Percentiles rank a stretch among this genome's conserved stretches.
These are phyloP conservation scores for Gymnocypris eckloni DNA, from an alignment of 2,797 vertebrate species.

Conservation along the genomic window DNA sequence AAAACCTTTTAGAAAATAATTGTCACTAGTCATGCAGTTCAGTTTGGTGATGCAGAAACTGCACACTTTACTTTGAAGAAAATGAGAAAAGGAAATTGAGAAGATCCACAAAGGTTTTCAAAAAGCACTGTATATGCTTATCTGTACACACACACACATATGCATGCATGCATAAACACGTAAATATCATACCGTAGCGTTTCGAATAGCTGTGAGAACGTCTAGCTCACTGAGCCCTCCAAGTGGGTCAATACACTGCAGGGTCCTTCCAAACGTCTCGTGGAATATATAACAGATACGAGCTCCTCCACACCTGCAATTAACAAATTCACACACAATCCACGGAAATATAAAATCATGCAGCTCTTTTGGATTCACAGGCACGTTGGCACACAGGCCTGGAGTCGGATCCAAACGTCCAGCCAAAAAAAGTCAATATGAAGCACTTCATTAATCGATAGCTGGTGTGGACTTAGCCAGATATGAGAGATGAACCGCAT, in stretches of 20 bases:
- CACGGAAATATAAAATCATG: neutral
- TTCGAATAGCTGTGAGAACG: slow-evolving; percentile 84
- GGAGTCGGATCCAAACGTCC: neutral
- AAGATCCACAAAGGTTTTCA: neutral
- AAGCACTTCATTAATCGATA: slow-evolving; percentile 55
- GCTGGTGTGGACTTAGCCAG: slow-evolving; percentile 26
- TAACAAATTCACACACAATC: slow-evolving; percentile 17
- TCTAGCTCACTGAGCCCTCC: slow-evolving; percentile 81
- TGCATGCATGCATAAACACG: slow-evolving; percentile 1
- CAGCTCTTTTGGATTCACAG: neutral
- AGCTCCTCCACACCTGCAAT: slow-evolving; percentile 81
- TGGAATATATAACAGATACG: slow-evolving; percentile 89
- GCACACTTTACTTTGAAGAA: neutral
- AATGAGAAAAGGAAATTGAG: neutral
- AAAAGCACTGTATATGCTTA: slow-evolving; percentile 2
- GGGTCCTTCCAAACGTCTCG: slow-evolving; percentile 85
- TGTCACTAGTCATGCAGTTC: neutral
- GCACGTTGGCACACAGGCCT: slow-evolving; percentile 1
- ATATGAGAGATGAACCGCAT: slow-evolving; percentile 27
- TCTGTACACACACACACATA: neutral
- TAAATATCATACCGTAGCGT: slow-evolving; percentile 73
- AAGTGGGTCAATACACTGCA: slow-evolving; percentile 85
- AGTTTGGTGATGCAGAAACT: neutral
- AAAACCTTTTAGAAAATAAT: neutral
- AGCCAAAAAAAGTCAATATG: slow-evolving; percentile 38